These are phyloP conservation scores for Phrynosoma blainvillii DNA, from an alignment of 2,113 vertebrate species.

Conservation along the genomic window DNA sequence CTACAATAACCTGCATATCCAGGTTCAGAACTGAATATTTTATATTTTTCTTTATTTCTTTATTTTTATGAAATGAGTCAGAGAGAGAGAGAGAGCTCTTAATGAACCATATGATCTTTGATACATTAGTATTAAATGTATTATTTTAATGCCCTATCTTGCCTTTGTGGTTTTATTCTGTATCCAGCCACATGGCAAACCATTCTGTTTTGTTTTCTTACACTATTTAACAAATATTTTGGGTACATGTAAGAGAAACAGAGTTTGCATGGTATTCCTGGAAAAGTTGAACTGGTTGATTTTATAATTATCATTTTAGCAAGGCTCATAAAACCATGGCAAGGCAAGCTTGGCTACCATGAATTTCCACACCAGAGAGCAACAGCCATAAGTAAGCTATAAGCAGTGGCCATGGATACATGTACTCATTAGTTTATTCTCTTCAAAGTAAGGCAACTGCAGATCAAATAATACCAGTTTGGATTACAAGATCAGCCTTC, in stretches of 20 bases:
- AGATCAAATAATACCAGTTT: not conserved
- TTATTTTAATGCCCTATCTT: not conserved
- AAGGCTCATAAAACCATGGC: not conserved
- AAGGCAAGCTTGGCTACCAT: not conserved
- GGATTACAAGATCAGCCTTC: slow-evolving; percentile 6
- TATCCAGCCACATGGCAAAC: not conserved
- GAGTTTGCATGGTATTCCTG: not conserved
- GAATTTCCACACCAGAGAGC: not conserved
- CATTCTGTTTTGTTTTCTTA: not conserved
- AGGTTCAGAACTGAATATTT: too few relatives aligned
- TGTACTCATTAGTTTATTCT: too few relatives aligned
- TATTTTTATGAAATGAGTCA: too few relatives aligned
- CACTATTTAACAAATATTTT: not conserved
- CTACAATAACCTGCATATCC: too few relatives aligned
- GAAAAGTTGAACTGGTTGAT: not conserved
- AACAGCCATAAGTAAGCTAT: not conserved
- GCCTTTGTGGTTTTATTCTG: not conserved
- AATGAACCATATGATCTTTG: not conserved
- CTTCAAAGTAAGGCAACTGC: not conserved
- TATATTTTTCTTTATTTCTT: too few relatives aligned
- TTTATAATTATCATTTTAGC: not conserved
- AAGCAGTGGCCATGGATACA: too few relatives aligned
- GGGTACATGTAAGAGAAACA: not conserved
- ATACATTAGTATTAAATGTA: not conserved
- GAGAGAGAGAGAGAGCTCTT: too few relatives aligned